Conservation (phyloP, 2,797 vertebrate species). For the Nannoperca australis region DNA sequence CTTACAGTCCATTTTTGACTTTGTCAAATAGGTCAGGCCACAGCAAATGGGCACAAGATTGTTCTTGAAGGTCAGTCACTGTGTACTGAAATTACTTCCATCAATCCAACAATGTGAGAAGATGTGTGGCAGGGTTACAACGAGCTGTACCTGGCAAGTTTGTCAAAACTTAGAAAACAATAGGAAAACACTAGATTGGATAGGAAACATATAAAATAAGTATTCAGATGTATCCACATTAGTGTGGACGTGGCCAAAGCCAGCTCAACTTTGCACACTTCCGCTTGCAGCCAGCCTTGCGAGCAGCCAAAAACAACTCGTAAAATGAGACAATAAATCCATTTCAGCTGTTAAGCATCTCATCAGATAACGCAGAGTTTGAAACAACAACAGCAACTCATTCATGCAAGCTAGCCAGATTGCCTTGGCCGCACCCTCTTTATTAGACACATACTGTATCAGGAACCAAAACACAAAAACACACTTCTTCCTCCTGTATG, state of each 20-base stretch:
- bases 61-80: background rate
- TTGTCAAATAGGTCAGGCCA: background rate
- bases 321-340: constrained; percentile 51
- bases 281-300: background rate
- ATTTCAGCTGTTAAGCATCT: constrained; percentile 40
- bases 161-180: background rate
- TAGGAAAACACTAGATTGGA: background rate
- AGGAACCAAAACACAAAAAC: constrained; percentile 57
- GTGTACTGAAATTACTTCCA: background rate
- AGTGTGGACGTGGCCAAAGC: constrained; percentile 11
- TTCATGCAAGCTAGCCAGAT: constrained; percentile 14
- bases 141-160: background rate
- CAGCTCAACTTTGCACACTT: constrained; percentile 28
- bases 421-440: constrained; percentile 41
- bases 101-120: background rate
- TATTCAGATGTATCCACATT: background rate
- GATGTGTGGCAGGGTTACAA: background rate
- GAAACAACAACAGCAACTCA: constrained; percentile 46
- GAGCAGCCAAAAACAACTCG: constrained; percentile 47
- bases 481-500: constrained; percentile 35
- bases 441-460: constrained; percentile 41
- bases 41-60: background rate
- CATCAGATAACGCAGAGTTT: constrained; percentile 41
- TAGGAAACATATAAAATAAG: background rate
- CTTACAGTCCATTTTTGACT: background rate